These are phyloP conservation scores for Lithophane leautieri DNA, from an alignment of 2,888 invertebrate species.

Conservation along the genomic window DNA sequence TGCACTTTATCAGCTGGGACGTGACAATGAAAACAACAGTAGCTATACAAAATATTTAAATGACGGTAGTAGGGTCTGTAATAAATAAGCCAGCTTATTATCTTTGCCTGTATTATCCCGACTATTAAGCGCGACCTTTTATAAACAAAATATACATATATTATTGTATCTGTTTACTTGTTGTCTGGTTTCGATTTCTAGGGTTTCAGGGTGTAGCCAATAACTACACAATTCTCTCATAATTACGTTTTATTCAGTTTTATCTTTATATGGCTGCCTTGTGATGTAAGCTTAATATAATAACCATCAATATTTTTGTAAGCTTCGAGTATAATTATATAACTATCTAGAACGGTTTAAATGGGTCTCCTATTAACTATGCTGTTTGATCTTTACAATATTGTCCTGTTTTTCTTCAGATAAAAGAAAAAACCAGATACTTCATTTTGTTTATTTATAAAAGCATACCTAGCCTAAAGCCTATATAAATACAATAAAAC, in stretches of 20 bases:
- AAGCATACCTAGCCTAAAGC: background rate
- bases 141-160: slow-evolving; percentile 14
- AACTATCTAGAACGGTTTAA: too few species aligned
- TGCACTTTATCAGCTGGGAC: background rate
- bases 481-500: background rate
- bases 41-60: slow-evolving; percentile 47
- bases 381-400: background rate
- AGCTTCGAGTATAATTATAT: too few species aligned
- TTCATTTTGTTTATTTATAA: slow-evolving; percentile 18
- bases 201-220: background rate
- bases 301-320: background rate
- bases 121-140: slow-evolving; percentile 35
- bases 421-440: background rate
- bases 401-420: background rate
- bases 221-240: background rate
- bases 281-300: too few species aligned
- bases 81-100: slow-evolving; percentile 53
- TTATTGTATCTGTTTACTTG: slow-evolving; percentile 35
- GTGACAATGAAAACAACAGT: slow-evolving; percentile 6
- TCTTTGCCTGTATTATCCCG: slow-evolving; percentile 32
- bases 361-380: background rate
- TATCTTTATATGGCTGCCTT: too few species aligned
- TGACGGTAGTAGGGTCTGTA: slow-evolving; percentile 33
- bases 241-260: background rate
- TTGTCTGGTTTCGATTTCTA: slow-evolving; percentile 3